Percentiles rank a stretch among this genome's conserved stretches.
Evolutionary conservation across 2,113 vertebrate species (phyloP).

Genomic region (Mesocricetus auratus): DNA sequence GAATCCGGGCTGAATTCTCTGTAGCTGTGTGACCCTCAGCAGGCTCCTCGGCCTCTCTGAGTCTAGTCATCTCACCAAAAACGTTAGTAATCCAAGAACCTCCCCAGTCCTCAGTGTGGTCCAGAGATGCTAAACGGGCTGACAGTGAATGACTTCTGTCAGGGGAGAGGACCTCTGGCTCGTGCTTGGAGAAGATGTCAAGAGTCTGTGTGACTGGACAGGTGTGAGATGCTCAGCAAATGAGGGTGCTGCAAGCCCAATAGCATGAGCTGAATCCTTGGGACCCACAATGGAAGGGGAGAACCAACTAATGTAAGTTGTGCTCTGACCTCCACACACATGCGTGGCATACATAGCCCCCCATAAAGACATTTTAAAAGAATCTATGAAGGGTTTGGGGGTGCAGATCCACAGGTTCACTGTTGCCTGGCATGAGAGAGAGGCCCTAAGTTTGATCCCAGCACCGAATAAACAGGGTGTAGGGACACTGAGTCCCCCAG

Average conservation of each 20-base stretch:
- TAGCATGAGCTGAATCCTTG: background rate
- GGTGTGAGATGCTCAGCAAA: background rate
- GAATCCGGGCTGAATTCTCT: background rate
- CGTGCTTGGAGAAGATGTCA: background rate
- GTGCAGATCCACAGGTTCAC: background rate
- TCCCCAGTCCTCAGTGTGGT: background rate
- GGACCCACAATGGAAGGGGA: background rate
- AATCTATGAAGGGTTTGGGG: background rate
- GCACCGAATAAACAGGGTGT: background rate
- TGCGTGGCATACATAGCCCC: background rate
- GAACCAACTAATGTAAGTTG: too few species aligned
- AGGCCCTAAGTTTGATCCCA: background rate
- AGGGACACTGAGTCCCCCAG: background rate
- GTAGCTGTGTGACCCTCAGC: background rate
- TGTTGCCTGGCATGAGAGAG: background rate
- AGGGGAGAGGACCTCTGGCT: background rate
- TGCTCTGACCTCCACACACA: background rate
- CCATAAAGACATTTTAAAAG: background rate
- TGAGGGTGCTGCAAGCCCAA: background rate
- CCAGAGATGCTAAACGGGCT: background rate
- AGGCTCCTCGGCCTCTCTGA: conserved; percentile 11
- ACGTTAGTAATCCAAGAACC: background rate
- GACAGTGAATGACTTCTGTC: background rate
- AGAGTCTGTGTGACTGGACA: background rate
- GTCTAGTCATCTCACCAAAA: conserved; percentile 3